Evolutionary conservation across 1,140 invertebrate species (phyloP).

Genomic region (Zaprionus ghesquierei): DNA sequence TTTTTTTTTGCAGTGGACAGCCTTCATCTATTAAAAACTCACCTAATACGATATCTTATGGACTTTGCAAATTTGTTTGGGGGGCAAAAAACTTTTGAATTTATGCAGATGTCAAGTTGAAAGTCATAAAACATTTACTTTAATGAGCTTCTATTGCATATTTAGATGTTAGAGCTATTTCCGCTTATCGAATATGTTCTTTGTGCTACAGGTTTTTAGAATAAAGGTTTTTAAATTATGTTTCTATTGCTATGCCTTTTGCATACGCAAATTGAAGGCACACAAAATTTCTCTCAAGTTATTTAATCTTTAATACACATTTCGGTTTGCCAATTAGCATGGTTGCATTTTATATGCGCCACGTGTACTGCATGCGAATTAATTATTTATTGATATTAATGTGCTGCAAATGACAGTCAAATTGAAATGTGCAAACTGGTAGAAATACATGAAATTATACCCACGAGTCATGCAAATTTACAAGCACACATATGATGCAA

Average conservation of each 20-base stretch:
- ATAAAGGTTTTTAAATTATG: neutral
- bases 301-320: neutral
- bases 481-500: neutral
- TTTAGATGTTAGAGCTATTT: too few species aligned
- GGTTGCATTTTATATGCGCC: slow-evolving; percentile 17
- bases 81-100: slow-evolving; percentile 30
- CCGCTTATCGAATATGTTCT: too few species aligned
- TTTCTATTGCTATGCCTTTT: too few species aligned
- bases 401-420: slow-evolving; percentile 24
- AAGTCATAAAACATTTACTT: neutral
- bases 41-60: slow-evolving; percentile 20
- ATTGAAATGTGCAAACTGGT: slow-evolving; percentile 9
- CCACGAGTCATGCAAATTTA: neutral
- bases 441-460: neutral
- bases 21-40: slow-evolving; percentile 50
- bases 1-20: neutral
- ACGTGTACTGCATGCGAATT: slow-evolving; percentile 10
- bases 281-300: neutral
- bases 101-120: neutral
- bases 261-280: neutral
- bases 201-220: too few species aligned
- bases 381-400: slow-evolving; percentile 64
- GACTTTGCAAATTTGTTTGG: neutral
- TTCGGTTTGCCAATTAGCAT: slow-evolving; percentile 8
- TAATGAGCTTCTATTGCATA: neutral